Percentiles rank a stretch among this genome's conserved stretches.
phyloP scores from a whole-genome alignment of 2,797 vertebrate species.

The Acestrorhynchus altus region DNA sequence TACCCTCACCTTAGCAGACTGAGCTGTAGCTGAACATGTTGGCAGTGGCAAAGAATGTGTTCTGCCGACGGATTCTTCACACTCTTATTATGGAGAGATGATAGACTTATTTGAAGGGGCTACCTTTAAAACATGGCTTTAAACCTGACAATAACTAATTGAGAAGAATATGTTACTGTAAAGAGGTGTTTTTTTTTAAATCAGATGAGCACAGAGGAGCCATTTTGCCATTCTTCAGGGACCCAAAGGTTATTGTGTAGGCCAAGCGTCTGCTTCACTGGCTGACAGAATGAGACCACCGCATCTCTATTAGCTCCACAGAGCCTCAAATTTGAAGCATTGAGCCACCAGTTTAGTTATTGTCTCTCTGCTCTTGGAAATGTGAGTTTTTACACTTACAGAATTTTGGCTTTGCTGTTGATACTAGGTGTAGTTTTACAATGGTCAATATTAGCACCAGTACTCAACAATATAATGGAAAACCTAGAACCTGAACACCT shows the following conservation, averaged over 20 bases:
- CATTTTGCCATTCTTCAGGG: slow-evolving; percentile 9
- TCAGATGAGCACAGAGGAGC: not conserved
- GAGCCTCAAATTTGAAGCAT: not conserved
- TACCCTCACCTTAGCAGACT: not conserved
- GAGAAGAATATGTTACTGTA: not conserved
- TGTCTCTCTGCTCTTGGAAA: not conserved
- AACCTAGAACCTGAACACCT: no score
- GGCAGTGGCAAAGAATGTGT: not conserved
- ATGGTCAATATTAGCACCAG: no score
- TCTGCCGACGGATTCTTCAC: not conserved
- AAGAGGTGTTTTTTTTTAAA: not conserved
- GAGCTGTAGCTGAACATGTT: not conserved
- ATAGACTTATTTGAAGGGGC: not conserved
- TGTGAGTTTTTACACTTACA: no score
- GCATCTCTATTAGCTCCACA: not conserved
- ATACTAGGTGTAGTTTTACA: no score
- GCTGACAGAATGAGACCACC: slow-evolving; percentile 26
- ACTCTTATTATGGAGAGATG: not conserved
- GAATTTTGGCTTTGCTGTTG: not conserved
- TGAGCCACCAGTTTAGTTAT: not conserved
- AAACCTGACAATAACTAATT: not conserved
- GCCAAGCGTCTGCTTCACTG: not conserved
- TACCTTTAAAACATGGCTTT: no score
- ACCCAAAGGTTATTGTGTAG: slow-evolving; percentile 23
- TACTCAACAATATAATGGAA: no score